Evolutionary conservation across 2,888 invertebrate species (phyloP).

Genomic region (Artemia sinica): DNA sequence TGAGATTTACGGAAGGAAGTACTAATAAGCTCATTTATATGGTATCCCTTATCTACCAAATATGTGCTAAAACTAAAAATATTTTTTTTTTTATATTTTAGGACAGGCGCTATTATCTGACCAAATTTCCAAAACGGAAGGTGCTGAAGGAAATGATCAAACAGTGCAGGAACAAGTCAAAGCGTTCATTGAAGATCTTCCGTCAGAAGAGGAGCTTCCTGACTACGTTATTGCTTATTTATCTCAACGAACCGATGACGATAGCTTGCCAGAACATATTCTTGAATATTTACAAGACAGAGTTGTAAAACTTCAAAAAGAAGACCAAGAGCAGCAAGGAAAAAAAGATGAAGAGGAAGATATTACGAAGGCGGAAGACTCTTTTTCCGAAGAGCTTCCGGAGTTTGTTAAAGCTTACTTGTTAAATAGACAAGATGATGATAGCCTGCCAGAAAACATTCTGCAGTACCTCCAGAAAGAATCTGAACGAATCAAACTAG

Average conservation of each 20-base stretch:
- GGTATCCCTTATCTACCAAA: too few species aligned
- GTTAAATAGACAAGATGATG: slow-evolving; percentile 15
- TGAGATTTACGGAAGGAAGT: too few species aligned
- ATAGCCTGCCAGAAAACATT: slow-evolving; percentile 21
- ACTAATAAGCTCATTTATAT: too few species aligned
- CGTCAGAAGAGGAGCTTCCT: slow-evolving; percentile 6
- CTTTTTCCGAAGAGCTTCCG: slow-evolving; percentile 18
- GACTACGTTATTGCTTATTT: not conserved
- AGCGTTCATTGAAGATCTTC: not conserved
- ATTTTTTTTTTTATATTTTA: too few species aligned
- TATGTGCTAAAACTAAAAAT: too few species aligned
- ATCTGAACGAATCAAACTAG: slow-evolving; percentile 14
- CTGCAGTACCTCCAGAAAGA: slow-evolving; percentile 20
- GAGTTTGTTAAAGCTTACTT: slow-evolving; percentile 21
- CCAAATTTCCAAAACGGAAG: too few species aligned
- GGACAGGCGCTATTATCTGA: too few species aligned
- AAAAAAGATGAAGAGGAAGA: not conserved
- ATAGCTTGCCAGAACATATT: slow-evolving; percentile 21
- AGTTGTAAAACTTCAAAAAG: slow-evolving; percentile 13
- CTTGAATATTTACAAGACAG: slow-evolving; percentile 21
- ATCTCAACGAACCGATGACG: slow-evolving; percentile 12
- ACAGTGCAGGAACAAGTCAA: not conserved
- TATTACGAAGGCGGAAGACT: not conserved
- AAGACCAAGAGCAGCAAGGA: not conserved
- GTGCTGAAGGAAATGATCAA: too few species aligned